phyloP scores from a whole-genome alignment of 2,113 vertebrate species.

The Cardinalis cardinalis region DNA sequence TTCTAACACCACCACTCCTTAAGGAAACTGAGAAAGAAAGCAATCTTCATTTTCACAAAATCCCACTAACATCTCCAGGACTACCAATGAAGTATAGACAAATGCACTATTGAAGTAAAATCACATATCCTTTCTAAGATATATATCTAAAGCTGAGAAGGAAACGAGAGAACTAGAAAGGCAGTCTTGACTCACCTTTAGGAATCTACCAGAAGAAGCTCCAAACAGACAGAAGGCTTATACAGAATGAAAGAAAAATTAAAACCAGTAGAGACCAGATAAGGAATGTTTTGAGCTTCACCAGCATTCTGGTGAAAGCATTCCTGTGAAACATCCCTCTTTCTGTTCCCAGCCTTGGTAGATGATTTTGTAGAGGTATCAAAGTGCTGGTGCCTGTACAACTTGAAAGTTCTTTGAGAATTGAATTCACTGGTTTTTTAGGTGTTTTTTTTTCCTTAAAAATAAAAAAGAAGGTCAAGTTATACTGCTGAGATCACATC shows the following conservation, averaged over 20 bases:
- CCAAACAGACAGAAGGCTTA: not conserved
- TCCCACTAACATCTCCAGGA: not conserved
- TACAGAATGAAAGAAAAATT: not conserved
- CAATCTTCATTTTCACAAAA: not conserved
- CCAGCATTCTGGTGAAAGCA: not conserved
- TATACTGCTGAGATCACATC: not conserved
- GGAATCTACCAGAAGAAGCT: not conserved
- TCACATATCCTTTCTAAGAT: not conserved
- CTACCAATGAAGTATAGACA: not conserved
- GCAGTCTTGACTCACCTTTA: not conserved
- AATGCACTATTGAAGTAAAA: fast-evolving
- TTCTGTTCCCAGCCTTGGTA: fast-evolving
- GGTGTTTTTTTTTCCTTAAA: not conserved
- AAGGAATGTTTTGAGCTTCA: not conserved
- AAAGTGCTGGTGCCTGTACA: not conserved
- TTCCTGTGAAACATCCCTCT: not conserved
- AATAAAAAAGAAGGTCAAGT: not conserved
- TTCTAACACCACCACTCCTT: fast-evolving
- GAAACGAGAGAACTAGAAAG: not conserved
- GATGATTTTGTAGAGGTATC: not conserved
- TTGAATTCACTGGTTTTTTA: fast-evolving
- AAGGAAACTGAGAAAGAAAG: not conserved
- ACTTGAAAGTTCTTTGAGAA: not conserved
- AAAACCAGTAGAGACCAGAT: not conserved
- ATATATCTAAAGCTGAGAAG: not conserved